Evolutionary conservation across 2,888 invertebrate species (phyloP), one percentile per base, ranked within the genome.

Genomic region (Isoperla grammatica): DNA sequence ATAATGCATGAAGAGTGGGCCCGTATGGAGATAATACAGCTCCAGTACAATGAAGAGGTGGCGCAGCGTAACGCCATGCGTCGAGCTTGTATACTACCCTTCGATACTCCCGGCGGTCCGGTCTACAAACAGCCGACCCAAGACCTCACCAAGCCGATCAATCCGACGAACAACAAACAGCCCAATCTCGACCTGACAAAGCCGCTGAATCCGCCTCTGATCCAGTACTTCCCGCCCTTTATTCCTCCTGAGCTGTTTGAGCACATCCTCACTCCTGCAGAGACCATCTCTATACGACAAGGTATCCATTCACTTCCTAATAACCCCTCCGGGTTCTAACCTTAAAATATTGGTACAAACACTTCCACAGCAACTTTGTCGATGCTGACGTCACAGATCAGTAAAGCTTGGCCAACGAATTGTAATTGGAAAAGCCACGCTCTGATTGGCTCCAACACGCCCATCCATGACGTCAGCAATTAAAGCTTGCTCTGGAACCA

Each of bases 1-100:
- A n/a, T 22, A 9, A 62, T 2, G 8, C 62, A 5, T 9, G 65
- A 67, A 39, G 65, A 65, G 60, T 43, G 63, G 23, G 17, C 40
- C 22, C 53, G 43, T 1, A 65, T 64, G 13, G 60, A 49, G 4
- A 58, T 60, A 12, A 22, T 61, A 2, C 59, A 63, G 19, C 17
- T 15, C 1, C 13, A 37, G 20, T 54, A 50, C 9, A 56, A 55
- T 11, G 42, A 49, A 19, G 43, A 56, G 22, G 5, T 45, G 9
- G 23, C 3, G 8, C 13, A 19, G 11, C 56, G 45, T 1, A 61
- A 42, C 39, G 50, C 50, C 17, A 45, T 35, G 35, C 49, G 61
- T 3, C 4, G 6, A 6, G 2, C 2, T 11, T 50, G 50, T 8
- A n/a, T 50, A 9, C n/a, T 50, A 12, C 50, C 50, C 3, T 35